These are phyloP conservation scores for Lophotis ruficrista DNA, from an alignment of 2,113 vertebrate genomes.

Conservation along the genomic window DNA sequence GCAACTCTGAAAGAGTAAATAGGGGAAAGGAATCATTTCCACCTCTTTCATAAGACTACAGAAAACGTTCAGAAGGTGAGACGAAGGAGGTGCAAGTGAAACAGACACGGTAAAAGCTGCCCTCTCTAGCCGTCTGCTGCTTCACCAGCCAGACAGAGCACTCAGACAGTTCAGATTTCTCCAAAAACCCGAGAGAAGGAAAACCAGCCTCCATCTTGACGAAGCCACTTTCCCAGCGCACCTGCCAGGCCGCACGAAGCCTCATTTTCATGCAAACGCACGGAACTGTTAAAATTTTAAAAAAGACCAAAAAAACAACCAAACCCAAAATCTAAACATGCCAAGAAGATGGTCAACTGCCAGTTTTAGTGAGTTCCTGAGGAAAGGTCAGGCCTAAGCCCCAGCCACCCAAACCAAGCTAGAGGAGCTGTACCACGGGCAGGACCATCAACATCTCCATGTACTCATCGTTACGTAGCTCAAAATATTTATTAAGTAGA, in stretches of 20 bases:
- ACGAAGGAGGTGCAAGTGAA: neutral
- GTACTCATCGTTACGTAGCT: neutral
- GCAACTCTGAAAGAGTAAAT: neutral
- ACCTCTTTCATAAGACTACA: rapidly evolving
- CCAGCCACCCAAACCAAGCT: rapidly evolving
- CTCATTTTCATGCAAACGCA: rapidly evolving
- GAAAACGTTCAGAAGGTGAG: neutral
- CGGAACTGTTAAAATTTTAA: neutral
- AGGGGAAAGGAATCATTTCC: neutral
- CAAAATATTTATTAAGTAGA: constrained; percentile 4
- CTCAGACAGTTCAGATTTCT: rapidly evolving
- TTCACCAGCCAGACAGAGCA: neutral
- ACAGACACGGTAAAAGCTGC: neutral
- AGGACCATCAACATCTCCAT: neutral
- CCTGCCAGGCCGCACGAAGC: neutral
- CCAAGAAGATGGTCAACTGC: rapidly evolving
- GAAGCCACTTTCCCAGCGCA: rapidly evolving
- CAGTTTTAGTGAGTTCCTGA: neutral
- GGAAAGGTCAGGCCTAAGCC: neutral
- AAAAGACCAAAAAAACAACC: too few relatives aligned
- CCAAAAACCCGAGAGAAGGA: neutral
- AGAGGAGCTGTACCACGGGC: rapidly evolving
- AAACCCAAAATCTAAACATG: neutral
- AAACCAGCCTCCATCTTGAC: rapidly evolving
- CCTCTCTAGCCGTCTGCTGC: neutral